Evolutionary conservation across 2,888 invertebrate species (phyloP), one percentile per base, ranked within the genome.

Genomic region (Synanthedon myopaeformis): DNA sequence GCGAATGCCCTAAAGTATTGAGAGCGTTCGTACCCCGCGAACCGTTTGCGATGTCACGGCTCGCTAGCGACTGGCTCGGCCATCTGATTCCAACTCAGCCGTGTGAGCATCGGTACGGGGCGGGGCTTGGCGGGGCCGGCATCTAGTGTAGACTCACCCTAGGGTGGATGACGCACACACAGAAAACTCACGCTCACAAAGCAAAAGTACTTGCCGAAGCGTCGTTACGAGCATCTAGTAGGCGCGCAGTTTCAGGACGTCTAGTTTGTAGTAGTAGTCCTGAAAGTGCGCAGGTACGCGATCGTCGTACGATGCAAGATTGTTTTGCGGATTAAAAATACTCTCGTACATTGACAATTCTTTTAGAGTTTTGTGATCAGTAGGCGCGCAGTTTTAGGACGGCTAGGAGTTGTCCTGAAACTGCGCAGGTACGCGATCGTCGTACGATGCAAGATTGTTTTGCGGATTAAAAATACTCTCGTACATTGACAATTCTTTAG

Each of bases 81-180:
- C 83, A 84, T 85, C 86, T 85, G 86, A 86, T 87, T 86, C 76
- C 85, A 85, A 88, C 70, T 88, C 82, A 88, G 82, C 87, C 88
- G 88, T 87, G 79, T 86, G 87, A 87, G 86, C 87, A 88, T 75
- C 75, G 66, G 64, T 57, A 65, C 72, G 79, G 86, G 84, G 80
- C 82, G 81, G 68, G 84, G 82, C 67, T 77, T 64, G 64, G 64
- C 74, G 74, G 70, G 69, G 69, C 71, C 67, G 68, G 61, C 62
- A 35, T 35, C 35, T 56, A 56, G 60, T 59, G 59, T 59, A 58
- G 52, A 62, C 67, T 70, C 74, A 70, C 75, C 74, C 74, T 67
- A 66, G 82, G 80, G 81, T 76, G 80, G 79, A 77, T 68, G 60
- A 60, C 62, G 61, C 65, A 59, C 63, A 62, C 82, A 79, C 80